Percentiles rank a stretch among this genome's conserved stretches.
Conservation (phyloP, 2,113 vertebrate genomes). For the Thymallus thymallus region DNA sequence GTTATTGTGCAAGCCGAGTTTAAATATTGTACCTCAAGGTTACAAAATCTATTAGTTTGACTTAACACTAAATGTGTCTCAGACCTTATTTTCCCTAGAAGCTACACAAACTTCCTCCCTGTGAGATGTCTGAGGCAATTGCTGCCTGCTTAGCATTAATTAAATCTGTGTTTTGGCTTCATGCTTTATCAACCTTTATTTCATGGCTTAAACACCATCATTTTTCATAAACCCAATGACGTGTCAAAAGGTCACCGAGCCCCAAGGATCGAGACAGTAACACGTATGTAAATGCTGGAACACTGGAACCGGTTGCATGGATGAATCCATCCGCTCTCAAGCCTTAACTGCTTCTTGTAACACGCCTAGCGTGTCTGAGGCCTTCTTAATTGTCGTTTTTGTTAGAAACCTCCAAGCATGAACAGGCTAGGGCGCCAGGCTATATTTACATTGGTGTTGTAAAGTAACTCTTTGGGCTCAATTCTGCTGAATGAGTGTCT, state of each 20-base stretch:
- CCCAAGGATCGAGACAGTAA: constrained; percentile 56
- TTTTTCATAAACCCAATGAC: constrained; percentile 57
- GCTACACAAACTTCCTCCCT: constrained; percentile 15
- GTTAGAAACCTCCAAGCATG: constrained; percentile 55
- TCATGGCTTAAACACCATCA: constrained; percentile 48
- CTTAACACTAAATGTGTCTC: constrained; percentile 7
- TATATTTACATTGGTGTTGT: constrained; percentile 59
- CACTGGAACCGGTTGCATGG: constrained; percentile 28
- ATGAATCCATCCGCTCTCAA: constrained; percentile 40
- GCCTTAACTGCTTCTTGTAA: constrained; percentile 62
- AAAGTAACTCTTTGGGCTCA: constrained; percentile 50
- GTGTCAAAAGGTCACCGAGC: constrained; percentile 64
- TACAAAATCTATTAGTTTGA: not conserved
- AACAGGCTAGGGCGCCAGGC: constrained; percentile 51
- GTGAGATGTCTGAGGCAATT: constrained; percentile 3
- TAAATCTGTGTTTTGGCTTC: constrained; percentile 44
- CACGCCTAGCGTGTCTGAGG: constrained; percentile 54
- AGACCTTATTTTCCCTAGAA: not conserved
- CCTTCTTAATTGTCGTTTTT: constrained; percentile 66
- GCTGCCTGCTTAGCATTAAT: constrained; percentile 37
- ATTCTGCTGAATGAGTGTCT: constrained; percentile 43
- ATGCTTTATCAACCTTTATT: constrained; percentile 57
- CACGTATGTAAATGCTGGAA: constrained; percentile 59
- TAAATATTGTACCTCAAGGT: not conserved
- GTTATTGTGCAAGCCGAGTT: not conserved